A percentile compares a stretch with the other conserved stretches of the same genome.
Conservation (phyloP, 2,113 vertebrate species). For the Sarotherodon lohbergeri region DNA sequence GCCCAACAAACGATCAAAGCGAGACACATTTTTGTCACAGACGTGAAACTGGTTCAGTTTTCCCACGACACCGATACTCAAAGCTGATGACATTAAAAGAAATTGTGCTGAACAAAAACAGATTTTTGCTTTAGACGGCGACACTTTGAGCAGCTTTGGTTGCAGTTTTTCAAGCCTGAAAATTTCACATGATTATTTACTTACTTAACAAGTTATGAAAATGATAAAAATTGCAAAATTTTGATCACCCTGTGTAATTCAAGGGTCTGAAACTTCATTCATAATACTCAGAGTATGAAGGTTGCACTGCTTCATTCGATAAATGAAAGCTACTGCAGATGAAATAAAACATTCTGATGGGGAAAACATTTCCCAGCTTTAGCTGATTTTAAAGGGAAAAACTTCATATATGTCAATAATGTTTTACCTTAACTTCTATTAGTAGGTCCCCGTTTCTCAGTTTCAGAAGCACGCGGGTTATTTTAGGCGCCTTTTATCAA, state of each 20-base stretch:
- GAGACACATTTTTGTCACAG: fast-evolving
- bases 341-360: not conserved
- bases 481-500: not conserved
- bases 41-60: not conserved
- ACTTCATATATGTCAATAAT: fast-evolving
- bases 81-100: not conserved
- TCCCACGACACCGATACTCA: not conserved
- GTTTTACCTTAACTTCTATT: not conserved
- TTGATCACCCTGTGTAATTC: not conserved
- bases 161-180: not conserved
- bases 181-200: not conserved
- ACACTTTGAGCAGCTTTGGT: fast-evolving
- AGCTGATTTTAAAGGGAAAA: not conserved
- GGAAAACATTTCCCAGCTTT: not conserved
- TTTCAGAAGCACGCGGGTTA: not conserved
- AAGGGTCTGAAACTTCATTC: not conserved
- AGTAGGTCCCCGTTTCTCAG: fast-evolving
- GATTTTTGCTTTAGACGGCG: not conserved
- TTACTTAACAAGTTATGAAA: not conserved
- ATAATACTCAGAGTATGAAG: not conserved
- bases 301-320: fast-evolving
- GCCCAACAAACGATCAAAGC: not conserved
- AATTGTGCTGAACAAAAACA: not conserved
- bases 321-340: not conserved
- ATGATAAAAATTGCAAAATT: not conserved